Evolutionary conservation across 2,888 invertebrate species (phyloP), one percentile per base, ranked within the genome.

Genomic region (Eilema sororculum): DNA sequence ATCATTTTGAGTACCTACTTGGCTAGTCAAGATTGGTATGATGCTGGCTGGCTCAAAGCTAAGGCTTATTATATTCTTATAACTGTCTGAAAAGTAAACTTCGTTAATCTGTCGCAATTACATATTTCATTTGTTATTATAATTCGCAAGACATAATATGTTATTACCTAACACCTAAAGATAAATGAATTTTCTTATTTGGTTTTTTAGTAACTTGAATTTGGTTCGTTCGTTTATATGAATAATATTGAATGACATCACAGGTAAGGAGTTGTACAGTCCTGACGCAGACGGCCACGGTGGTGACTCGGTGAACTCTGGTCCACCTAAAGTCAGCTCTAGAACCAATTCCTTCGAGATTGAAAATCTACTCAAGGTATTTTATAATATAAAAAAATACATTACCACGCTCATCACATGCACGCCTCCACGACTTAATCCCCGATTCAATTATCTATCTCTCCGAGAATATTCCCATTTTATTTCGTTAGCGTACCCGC

Each of bases 341-440:
- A 96, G 98, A 83, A 98, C 98, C 75, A 98, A 98, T 94, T 98
- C 98, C 71, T 98, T 98, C 91, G 99, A 99, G 96, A 99, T 99
- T 86, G 99, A 99, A 95, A 98, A 98, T 94, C 96, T 99, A 86
- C 96, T 99, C 80, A 99, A 99, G 97, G 96, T 73, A 73, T 68
- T 75, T 63, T 60, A 64, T 58, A 68, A 72, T 69, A 76, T 77
- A 78, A 79, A 82, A 76, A 80, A 83, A 76, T 78, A 83, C 71
- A 81, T 86, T 83, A 76, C 78, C 74, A 78, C 76, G 75, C 79
- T 78, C 82, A 72, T 83, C 78, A 82, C 82, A 82, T 80, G 82
- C 84, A 83, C 86, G 80, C 81, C 83, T 81, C 76, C 85, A 81
- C 80, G 84, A 85, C 80, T 81, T 86, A 86, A 89, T 86, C 86